Base-by-base conservation (phyloP, 2,113 vertebrate species). In the Peucedramus taeniatus region DNA sequence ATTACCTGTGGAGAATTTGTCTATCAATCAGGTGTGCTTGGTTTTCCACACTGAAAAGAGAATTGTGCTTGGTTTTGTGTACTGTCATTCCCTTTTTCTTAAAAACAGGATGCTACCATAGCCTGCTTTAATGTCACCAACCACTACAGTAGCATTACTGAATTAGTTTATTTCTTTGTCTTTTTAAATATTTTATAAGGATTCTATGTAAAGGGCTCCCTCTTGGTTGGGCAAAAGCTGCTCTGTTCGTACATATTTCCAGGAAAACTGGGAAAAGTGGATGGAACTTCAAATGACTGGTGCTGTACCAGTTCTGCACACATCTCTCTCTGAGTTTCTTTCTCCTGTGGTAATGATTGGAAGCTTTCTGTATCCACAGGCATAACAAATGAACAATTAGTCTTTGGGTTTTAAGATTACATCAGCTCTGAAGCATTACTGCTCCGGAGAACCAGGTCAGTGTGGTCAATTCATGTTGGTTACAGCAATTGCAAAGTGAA, bases 371-470 rank as follows among this genome's bases (percentile, higher is more conserved):
- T 78, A 75, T 77, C 76, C 76, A 75, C 56, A 74, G 71, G 68
- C 85, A 74, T 66, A 86, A 86, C 39, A 88, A 90, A 88, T 63
- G 65, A 90, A 87, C 75, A 95, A 90, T 47, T 88, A 83, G 51
- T 33, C 39, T 77, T 88, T 60, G 71, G 40, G 49, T 93, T 88
- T 82, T 63, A 53, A 84, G 54, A 89, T 91, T 65, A 68, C 78
- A 72, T 94, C 68, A 92, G 42, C 71, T 95, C 84, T 44, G 63
- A 95, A 88, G 11, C 42, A 49, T 63, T 18, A 47, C 66, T 87
- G 66, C 63, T 89, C 83, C 0, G 0, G 70, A 89, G 82, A 95
- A 87, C 45, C 57, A 28, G 51, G 72, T 83, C 50, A 47, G 26
- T 54, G 53, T 51, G 33, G 84, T 61, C 6, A 11, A 70, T 86